Percentiles rank a stretch among this genome's conserved stretches.
Conservation (phyloP, 2,797 vertebrate genomes). For the Aldrovandia affinis region DNA sequence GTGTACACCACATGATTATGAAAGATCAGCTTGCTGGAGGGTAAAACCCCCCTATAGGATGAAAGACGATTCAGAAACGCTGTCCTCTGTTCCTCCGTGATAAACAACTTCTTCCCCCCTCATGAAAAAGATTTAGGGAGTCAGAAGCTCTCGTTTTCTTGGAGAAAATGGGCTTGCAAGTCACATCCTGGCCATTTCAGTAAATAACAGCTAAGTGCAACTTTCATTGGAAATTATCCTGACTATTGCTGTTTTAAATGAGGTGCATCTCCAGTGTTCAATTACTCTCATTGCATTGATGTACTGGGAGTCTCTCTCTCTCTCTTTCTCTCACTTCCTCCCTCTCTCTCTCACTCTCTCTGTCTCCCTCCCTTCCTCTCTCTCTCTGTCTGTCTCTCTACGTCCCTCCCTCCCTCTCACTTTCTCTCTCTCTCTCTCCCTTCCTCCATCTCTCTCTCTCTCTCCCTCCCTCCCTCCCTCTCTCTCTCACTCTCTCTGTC, state of each 20-base stretch:
- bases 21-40: neutral
- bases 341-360: neutral
- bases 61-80: too few species aligned
- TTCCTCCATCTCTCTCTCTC: neutral
- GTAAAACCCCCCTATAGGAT: neutral
- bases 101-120: neutral
- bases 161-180: neutral
- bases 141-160: neutral
- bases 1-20: neutral
- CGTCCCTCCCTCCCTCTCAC: neutral
- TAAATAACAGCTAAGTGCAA: neutral
- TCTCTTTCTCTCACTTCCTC: neutral
- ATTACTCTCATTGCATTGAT: neutral
- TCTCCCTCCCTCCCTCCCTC: neutral
- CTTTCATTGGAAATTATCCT: slow-evolving; percentile 8
- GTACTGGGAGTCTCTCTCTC: neutral
- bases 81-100: neutral
- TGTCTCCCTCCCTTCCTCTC: neutral
- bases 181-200: slow-evolving; percentile 17
- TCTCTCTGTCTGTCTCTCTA: neutral
- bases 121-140: too few species aligned
- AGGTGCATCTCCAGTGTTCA: slow-evolving; percentile 4
- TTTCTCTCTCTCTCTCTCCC: neutral
- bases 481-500: neutral
- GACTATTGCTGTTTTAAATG: slow-evolving; percentile 10